Percentiles rank a stretch among this genome's conserved stretches.
Evolutionary conservation across 1,140 invertebrate genomes (phyloP).

Genomic region (Lordiphosa clarofinis): DNA sequence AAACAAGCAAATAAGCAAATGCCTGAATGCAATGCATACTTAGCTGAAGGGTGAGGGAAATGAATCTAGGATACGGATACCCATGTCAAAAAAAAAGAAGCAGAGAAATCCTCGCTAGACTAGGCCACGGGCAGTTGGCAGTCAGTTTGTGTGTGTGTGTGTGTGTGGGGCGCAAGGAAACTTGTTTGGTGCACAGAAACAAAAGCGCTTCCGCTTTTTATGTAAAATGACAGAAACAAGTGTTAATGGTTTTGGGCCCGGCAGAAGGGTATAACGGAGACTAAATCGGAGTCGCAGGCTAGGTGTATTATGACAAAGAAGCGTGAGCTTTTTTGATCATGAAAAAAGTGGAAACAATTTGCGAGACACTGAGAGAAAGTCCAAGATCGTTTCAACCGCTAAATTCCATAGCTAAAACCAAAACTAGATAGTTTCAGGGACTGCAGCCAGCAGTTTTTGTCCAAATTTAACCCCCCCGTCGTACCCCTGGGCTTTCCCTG

Average conservation of each 20-base stretch:
- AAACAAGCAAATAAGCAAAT: constrained; percentile 50
- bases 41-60: constrained; percentile 27
- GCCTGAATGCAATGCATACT: constrained; percentile 15
- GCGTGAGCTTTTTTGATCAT: too few species aligned
- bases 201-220: constrained; percentile 75
- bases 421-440: not conserved
- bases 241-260: constrained; percentile 74
- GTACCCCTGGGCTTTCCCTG: constrained; percentile 10
- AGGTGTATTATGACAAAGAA: too few species aligned
- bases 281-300: not conserved
- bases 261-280: constrained; percentile 3
- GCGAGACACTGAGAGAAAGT: too few species aligned
- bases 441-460: constrained; percentile 6
- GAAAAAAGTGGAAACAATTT: too few species aligned
- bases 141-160: constrained; percentile 12
- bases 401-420: too few species aligned
- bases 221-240: constrained; percentile 76
- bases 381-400: too few species aligned
- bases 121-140: constrained; percentile 45
- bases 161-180: constrained; percentile 45
- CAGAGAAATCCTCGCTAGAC: constrained; percentile 9
- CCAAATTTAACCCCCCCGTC: not conserved
- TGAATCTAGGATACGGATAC: constrained; percentile 67
- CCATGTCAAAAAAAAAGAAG: constrained; percentile 66
- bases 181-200: constrained; percentile 76